These are phyloP conservation scores for Pyrrhura leucotis DNA, from an alignment of 2,797 vertebrate species.

Conservation along the genomic window DNA sequence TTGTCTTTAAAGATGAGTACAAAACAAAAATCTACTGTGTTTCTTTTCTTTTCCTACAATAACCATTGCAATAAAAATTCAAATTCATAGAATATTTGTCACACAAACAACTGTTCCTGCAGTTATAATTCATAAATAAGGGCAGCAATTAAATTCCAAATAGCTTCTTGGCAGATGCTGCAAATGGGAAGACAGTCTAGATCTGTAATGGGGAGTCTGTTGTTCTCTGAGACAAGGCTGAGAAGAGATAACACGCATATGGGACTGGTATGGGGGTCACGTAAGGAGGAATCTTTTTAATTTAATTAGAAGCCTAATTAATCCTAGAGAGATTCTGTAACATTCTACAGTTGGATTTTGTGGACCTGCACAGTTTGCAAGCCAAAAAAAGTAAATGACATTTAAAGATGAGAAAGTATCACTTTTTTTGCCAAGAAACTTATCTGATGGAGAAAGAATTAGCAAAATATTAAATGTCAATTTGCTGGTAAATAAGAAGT, in stretches of 20 bases:
- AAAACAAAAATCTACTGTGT: not conserved
- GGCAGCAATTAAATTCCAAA: conserved; percentile 61
- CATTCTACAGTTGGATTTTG: conserved; percentile 2
- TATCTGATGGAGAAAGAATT: conserved; percentile 48
- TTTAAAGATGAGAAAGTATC: conserved; percentile 40
- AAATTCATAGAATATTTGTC: conserved; percentile 48
- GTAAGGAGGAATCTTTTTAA: conserved; percentile 65
- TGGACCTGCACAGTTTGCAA: conserved; percentile 15
- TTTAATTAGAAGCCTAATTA: conserved; percentile 74
- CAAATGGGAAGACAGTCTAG: conserved; percentile 50
- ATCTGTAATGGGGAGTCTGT: conserved; percentile 25
- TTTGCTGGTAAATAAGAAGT: conserved; percentile 17
- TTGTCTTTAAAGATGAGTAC: conserved; percentile 17
- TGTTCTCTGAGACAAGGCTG: conserved; percentile 37
- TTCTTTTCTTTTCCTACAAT: not conserved
- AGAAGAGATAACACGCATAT: conserved; percentile 39
- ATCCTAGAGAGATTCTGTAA: conserved; percentile 51
- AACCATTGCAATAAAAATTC: conserved; percentile 44
- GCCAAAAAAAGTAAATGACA: conserved; percentile 51
- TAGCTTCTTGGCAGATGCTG: conserved; percentile 50
- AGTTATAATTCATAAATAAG: conserved; percentile 60
- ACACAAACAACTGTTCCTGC: conserved; percentile 18
- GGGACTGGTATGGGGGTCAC: conserved; percentile 58
- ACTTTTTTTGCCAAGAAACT: conserved; percentile 22
- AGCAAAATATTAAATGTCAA: conserved; percentile 23